These are phyloP conservation scores for Plagodis pulveraria DNA, from an alignment of 2,888 invertebrate species.

Conservation along the genomic window DNA sequence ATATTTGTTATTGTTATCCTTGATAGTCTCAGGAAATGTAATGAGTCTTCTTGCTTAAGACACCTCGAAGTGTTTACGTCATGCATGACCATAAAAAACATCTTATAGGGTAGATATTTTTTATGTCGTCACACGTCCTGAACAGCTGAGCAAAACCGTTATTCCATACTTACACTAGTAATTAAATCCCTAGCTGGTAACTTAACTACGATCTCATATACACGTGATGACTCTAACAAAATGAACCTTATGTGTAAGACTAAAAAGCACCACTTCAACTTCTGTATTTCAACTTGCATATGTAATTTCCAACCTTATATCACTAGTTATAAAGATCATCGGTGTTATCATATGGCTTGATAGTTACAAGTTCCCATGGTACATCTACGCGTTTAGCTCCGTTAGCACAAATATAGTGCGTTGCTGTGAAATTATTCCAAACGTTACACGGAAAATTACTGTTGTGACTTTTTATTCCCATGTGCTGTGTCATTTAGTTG, in stretches of 20 bases:
- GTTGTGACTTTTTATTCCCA: conserved; percentile 67
- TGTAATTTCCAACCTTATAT: conserved; percentile 20
- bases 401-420: conserved; percentile 75
- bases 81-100: conserved; percentile 32
- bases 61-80: conserved; percentile 26
- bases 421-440: conserved; percentile 65
- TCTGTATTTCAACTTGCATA: conserved; percentile 6
- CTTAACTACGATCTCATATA: conserved; percentile 27
- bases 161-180: conserved; percentile 49
- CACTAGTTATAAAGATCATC: conserved; percentile 14
- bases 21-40: conserved; percentile 5
- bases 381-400: conserved; percentile 60
- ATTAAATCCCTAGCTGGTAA: conserved; percentile 61
- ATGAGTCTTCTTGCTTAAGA: conserved; percentile 2
- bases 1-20: too few relatives aligned
- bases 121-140: conserved; percentile 39
- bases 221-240: conserved; percentile 14
- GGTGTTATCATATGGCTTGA: conserved; percentile 4
- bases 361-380: conserved; percentile 51
- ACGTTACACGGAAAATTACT: conserved; percentile 73
- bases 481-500: conserved; percentile 38
- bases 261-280: conserved; percentile 9
- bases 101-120: too few relatives aligned
- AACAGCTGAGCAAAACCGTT: conserved; percentile 44
- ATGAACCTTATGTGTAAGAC: conserved; percentile 22